Conservation (phyloP, 2,888 invertebrate genomes). For the Zaprionus obscuricornis region DNA sequence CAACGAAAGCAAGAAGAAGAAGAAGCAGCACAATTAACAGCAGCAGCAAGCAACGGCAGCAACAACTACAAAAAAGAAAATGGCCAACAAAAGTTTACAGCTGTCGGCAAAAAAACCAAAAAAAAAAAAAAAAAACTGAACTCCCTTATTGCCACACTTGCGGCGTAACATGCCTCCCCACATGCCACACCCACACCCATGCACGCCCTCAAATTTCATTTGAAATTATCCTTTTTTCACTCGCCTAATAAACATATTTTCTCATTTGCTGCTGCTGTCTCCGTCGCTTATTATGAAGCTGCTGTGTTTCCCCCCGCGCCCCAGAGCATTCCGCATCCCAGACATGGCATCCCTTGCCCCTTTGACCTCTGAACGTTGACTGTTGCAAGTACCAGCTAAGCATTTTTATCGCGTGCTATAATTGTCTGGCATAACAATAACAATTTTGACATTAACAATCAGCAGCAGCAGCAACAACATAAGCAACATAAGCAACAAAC, state of each 20-base stretch:
- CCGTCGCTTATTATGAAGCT: conserved; percentile 49
- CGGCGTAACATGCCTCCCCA: too few relatives aligned
- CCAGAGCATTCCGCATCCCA: not conserved
- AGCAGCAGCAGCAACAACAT: conserved; percentile 35
- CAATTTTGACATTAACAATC: conserved; percentile 73
- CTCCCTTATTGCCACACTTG: too few relatives aligned
- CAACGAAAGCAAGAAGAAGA: not conserved
- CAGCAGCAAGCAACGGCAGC: not conserved
- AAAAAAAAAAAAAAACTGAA: too few relatives aligned
- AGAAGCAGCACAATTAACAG: not conserved
- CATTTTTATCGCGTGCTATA: conserved; percentile 73
- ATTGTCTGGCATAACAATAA: conserved; percentile 77
- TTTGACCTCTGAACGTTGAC: too few relatives aligned
- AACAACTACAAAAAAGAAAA: too few relatives aligned
- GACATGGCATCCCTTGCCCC: too few relatives aligned
- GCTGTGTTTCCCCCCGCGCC: not conserved
- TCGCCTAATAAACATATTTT: conserved; percentile 70
- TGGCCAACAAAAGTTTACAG: conserved; percentile 48
- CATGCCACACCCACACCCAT: too few relatives aligned
- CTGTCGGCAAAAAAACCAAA: conserved; percentile 35
- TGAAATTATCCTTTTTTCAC: conserved; percentile 39
- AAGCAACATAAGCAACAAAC: conserved; percentile 28
- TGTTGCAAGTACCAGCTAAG: conserved; percentile 38
- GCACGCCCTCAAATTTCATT: too few relatives aligned
- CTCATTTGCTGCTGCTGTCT: conserved; percentile 50